Base-by-base conservation (phyloP, 2,888 invertebrate genomes). In the Xanthostigma xanthostigma region DNA sequence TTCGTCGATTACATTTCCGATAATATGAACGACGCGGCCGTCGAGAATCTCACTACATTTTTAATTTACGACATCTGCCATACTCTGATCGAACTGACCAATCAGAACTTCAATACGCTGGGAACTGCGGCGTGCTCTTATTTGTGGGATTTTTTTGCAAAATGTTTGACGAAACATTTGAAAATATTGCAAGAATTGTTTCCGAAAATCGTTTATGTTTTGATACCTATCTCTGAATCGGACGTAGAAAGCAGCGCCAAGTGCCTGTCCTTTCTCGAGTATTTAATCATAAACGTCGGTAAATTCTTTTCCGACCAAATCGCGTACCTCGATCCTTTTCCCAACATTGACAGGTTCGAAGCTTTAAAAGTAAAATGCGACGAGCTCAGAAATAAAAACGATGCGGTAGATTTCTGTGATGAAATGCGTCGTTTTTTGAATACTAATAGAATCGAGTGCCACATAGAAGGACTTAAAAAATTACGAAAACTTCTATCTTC, bases 11-110 rank as follows among this genome's bases (percentile, higher is more conserved):
- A 71, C 17, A 60, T 71, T 36, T 73, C 2, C 65, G 70, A 0
- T 56, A 60, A 17, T 51, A 72, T 8, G 51, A 58, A 3, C 42
- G 66, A n/a, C 60, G 64, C 6, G 59, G 67, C 43, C 6, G 27
- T 27, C 6, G 27, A 27, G 6, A 56, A 65, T 2, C 67, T 77
- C n/a, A 71, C 72, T 8, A 63, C 67, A 1, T 79, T 74, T 54
- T 59, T 81, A 11, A 67, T 76, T 38, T 71, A 75, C 55, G 79
- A 76, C 54, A 65, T 74, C 8, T 70, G 72, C 46, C 70, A 73
- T 52, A 73, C 70, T 47, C 60, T 80, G 17, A 60, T 74, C 2
- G 67, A 75, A 54, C 64, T 74, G 2, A 72, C 76, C 2, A 71
- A 70, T 53, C 50, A 57, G 4, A 59, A 60, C 43, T 64, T 66